Base-by-base conservation (phyloP, 2,888 invertebrate genomes). In the Actias luna region DNA sequence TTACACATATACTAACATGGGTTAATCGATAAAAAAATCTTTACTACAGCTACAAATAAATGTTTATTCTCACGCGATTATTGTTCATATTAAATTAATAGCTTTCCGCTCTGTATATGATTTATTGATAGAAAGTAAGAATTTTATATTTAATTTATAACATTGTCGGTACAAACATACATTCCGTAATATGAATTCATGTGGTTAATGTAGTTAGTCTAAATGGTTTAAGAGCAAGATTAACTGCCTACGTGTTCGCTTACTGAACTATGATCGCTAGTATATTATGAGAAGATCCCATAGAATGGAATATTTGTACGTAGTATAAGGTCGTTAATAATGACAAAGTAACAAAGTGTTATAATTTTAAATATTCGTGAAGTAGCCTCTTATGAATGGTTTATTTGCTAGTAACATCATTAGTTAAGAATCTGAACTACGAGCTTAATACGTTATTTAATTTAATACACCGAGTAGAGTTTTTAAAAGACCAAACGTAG, bases 31-130 rank as follows among this genome's bases (percentile, higher is more conserved):
- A 87, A 84, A 73, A 70, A 77, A 77, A 83, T 82, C 84, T 87
- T 84, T 82, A 71, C 68, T 75, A 79, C 76, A 75, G 77, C 78
- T 82, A 84, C 84, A 82, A 85, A 85, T 85, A 82, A 85, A 88
- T 89, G 85, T 85, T 87, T 87, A 82, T 88, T 90, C 90, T 90
- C 89, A 89, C 87, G 83, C 85, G 82, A 87, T 87, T 85, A 84
- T 85, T 86, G 84, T 84, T 84, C 80, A 73, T 76, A 79, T 81
- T 82, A 76, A 77, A 81, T 86, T 82, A 82, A 83, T 84, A 70
- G 77, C 69, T 75, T 75, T 78, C 73, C 73, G 75, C 72, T 79
- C 71, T 64, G 69, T 70, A 77, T 79, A 10, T 79, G 73, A 83
- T 84, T 82, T 82, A 82, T 82, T 75, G 75, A 69, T 76, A 73